A percentile compares a stretch with the other conserved stretches of the same genome.
phyloP scores from a whole-genome alignment of 2,113 vertebrate genomes.

The Coracopsis vasa region DNA sequence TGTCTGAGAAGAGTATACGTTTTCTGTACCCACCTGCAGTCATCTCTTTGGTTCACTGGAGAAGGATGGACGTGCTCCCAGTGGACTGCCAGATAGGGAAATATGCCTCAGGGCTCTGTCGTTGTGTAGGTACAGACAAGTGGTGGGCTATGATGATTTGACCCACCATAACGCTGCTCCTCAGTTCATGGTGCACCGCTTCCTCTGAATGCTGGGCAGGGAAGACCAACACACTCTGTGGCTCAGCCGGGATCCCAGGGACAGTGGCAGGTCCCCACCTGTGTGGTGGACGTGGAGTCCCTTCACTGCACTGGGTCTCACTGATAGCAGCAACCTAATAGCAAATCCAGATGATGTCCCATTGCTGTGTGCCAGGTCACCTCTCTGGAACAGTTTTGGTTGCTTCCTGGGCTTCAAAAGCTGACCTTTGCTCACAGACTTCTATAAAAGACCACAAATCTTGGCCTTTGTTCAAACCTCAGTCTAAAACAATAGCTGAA shows the following conservation, averaged over 20 bases:
- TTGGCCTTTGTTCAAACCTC: not conserved
- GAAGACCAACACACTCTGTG: not conserved
- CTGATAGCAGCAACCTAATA: not conserved
- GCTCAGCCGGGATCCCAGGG: not conserved
- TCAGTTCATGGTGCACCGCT: not conserved
- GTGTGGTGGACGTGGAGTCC: not conserved
- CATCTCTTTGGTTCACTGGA: not conserved
- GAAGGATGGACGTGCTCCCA: not conserved
- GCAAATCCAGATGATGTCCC: not conserved
- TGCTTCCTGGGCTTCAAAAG: not conserved
- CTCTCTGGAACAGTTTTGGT: not conserved
- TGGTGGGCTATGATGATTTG: not conserved
- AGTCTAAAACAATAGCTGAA: not conserved
- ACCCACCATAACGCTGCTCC: not conserved
- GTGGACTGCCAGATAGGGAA: not conserved
- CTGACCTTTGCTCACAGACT: not conserved
- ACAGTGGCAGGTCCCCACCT: not conserved
- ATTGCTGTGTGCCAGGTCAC: not conserved
- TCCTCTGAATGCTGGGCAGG: not conserved
- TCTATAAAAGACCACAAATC: not conserved
- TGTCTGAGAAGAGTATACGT: accelerated
- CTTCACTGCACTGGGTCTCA: not conserved
- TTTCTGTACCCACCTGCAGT: not conserved
- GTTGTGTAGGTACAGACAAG: not conserved
- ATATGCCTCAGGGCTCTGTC: not conserved